Base-by-base conservation (phyloP, 92 coral and sea anemone genomes). In the Porites cylindrica region DNA sequence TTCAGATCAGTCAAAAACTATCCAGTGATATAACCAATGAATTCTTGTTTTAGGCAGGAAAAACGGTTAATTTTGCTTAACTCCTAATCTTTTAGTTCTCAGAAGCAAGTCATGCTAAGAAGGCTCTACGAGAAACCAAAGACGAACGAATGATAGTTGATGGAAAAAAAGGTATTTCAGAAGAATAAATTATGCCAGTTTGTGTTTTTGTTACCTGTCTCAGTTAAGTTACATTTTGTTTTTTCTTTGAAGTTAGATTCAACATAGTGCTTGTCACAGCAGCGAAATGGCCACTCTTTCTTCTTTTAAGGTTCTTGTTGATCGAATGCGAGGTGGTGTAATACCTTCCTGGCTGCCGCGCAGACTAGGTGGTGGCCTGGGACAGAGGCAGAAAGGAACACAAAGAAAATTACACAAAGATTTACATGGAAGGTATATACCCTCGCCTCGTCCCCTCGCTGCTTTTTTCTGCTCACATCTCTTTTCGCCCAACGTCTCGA, bases 321-420 rank as follows among this genome's bases (percentile, higher is more conserved):
- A 90, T 70, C 80, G 76, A 4, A 85, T 90, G 23, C 76, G 93
- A 63, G 93, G 91, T 50, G 91, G 93, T 26, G 84, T 86, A 13
- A 60, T 60, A 23, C 76, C 83, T 19, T 86, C 93, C 5, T 90
- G 93, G 91, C 72, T 86, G 26, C 93, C 93, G 53, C n/a, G 84
- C 29, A 76, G 93, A 77, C 67, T 90, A 6, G 88, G 93, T 52
- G 93, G 93, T 17, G 93, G 93, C 14, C 50, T 86, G 73, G 93
- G 93, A 21, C 61, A 83, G 29, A 86, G 84, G 51, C 89, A 81
- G 88, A 82, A 82, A 70, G 84, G 82, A 82, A 86, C 81, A 3
- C 85, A 76, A 66, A 54, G 8, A 53, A 54, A 54, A 7, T 54
- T 26, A 86, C 81, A 6, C 85, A 38, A 38, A 4, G 47, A 4